A percentile compares a stretch with the other conserved stretches of the same genome.
phyloP scores from a whole-genome alignment of 1,140 invertebrate genomes.

The Drosophila tani region DNA sequence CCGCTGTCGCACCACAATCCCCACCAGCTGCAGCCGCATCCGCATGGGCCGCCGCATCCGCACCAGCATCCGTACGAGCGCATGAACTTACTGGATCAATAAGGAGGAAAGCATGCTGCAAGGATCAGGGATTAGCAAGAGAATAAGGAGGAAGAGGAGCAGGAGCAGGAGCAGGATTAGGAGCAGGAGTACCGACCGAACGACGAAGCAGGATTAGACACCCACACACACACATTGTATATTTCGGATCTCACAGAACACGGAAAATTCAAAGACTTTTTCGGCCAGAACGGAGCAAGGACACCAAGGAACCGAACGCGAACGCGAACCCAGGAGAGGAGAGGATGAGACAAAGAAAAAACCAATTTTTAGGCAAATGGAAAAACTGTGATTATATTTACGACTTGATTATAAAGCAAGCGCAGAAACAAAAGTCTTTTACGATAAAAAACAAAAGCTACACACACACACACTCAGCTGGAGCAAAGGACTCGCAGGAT shows the following conservation, averaged over 20 bases:
- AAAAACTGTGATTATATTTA: conserved; percentile 85
- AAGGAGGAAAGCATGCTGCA: conserved; percentile 53
- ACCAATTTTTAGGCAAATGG: conserved; percentile 81
- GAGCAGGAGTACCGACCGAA: conserved; percentile 9
- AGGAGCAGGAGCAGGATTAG: neutral
- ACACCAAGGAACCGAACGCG: conserved; percentile 26
- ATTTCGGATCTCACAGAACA: conserved; percentile 61
- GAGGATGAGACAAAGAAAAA: conserved; percentile 34
- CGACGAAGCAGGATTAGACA: neutral
- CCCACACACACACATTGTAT: conserved; percentile 24
- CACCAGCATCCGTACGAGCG: conserved; percentile 74
- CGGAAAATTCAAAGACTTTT: conserved; percentile 63
- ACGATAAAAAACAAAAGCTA: conserved; percentile 37
- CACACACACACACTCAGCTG: neutral
- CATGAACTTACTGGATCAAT: conserved; percentile 83
- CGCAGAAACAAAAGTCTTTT: conserved; percentile 59
- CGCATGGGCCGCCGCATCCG: conserved; percentile 39
- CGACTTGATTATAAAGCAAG: conserved; percentile 77
- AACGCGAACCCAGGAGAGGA: conserved; percentile 31
- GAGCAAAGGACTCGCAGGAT: conserved; percentile 6
- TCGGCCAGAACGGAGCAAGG: conserved; percentile 41
- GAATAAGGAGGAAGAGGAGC: neutral
- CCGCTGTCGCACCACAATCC: conserved; percentile 37
- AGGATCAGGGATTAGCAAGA: neutral
- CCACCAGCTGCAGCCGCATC: conserved; percentile 38